phyloP scores from a whole-genome alignment of 1,140 invertebrate genomes.

The Drosophila sturtevanti region DNA sequence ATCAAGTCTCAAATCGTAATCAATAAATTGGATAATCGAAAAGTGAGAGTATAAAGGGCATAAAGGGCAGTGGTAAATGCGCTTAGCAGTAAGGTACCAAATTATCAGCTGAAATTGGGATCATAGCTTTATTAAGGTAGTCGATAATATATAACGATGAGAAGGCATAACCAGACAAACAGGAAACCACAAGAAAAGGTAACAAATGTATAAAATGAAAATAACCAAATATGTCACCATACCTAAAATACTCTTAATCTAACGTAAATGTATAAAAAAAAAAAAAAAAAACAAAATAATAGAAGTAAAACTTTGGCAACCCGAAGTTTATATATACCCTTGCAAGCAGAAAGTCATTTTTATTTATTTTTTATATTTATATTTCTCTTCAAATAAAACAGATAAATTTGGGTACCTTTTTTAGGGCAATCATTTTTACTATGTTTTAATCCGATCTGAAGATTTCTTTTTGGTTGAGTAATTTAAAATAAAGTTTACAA shows the following conservation, averaged over 20 bases:
- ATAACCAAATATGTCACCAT: not conserved
- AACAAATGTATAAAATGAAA: not conserved
- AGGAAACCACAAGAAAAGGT: slow-evolving; percentile 24
- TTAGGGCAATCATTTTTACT: no score
- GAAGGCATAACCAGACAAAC: slow-evolving; percentile 12
- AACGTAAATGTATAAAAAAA: not conserved
- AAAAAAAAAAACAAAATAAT: not conserved
- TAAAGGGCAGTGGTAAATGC: slow-evolving; percentile 82
- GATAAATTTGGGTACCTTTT: no score
- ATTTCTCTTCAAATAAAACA: no score
- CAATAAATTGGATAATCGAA: not conserved
- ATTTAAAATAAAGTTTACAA: no score
- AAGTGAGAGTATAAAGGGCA: not conserved
- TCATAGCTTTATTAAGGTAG: slow-evolving; percentile 83
- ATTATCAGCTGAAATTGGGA: slow-evolving; percentile 83
- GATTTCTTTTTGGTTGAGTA: no score
- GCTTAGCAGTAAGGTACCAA: slow-evolving; percentile 83
- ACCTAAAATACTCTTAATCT: slow-evolving; percentile 6
- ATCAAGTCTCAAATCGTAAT: not conserved
- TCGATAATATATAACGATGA: slow-evolving; percentile 65
- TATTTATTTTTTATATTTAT: no score
- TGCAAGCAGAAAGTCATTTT: not conserved
- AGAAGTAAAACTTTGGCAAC: not conserved
- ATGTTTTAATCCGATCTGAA: no score
- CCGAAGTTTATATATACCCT: slow-evolving; percentile 1